These are phyloP conservation scores for Drosophila baimaii DNA, from an alignment of 1,140 invertebrate genomes.

Conservation along the genomic window DNA sequence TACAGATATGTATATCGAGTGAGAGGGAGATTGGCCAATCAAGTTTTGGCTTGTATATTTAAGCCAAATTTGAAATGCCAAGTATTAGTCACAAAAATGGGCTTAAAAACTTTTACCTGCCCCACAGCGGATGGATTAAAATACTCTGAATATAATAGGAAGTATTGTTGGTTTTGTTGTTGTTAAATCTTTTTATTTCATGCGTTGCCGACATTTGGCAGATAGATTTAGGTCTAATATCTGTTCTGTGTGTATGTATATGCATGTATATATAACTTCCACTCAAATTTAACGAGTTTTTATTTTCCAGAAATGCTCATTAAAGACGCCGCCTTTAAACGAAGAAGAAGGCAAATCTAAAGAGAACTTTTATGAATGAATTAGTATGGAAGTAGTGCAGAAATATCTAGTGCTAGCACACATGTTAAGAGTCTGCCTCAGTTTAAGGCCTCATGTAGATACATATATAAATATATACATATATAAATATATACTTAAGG, in stretches of 20 bases:
- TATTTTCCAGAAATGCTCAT: constrained; percentile 17
- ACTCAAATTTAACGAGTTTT: constrained; percentile 24
- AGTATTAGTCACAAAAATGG: constrained; percentile 25
- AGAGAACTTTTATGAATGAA: constrained; percentile 75
- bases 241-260: too few relatives aligned
- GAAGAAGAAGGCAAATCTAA: constrained; percentile 13
- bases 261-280: too few relatives aligned
- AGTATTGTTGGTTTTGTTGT: constrained; percentile 10
- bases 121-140: constrained; percentile 9
- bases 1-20: background rate
- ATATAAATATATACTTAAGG: constrained; percentile 12
- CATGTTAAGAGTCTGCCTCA: constrained; percentile 1
- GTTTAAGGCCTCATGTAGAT: background rate
- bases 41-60: constrained; percentile 20
- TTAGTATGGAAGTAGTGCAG: constrained; percentile 80
- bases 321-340: constrained; percentile 9
- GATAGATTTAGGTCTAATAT: too few relatives aligned
- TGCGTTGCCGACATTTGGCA: too few relatives aligned
- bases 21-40: constrained; percentile 21
- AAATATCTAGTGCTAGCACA: constrained; percentile 32
- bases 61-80: constrained; percentile 25
- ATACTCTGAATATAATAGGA: constrained; percentile 14
- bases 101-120: constrained; percentile 10
- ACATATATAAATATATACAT: background rate
- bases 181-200: too few relatives aligned